A percentile compares a stretch with the other conserved stretches of the same genome.
phyloP scores from a whole-genome alignment of 2,888 invertebrate genomes.

The Alloplasta piceator region DNA sequence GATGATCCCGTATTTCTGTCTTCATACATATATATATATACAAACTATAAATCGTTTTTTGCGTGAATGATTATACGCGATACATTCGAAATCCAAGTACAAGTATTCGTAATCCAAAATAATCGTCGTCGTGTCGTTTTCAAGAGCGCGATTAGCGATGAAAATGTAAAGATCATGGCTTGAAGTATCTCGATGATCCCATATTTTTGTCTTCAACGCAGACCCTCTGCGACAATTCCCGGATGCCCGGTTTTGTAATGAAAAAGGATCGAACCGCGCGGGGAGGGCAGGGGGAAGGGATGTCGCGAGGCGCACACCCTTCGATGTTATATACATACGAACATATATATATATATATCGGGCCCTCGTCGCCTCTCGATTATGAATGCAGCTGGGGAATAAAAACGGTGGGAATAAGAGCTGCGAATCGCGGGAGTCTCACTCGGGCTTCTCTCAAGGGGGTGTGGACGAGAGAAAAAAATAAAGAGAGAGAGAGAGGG shows the following conservation, averaged over 20 bases:
- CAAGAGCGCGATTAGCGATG: neutral
- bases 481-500: neutral
- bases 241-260: conserved; percentile 47
- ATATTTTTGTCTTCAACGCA: conserved; percentile 11
- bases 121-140: too few species aligned
- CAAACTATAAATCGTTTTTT: neutral
- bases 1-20: conserved; percentile 14
- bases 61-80: neutral
- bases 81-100: too few species aligned
- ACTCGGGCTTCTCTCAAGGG: neutral
- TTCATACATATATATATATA: too few species aligned
- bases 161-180: neutral
- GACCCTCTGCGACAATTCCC: conserved; percentile 53
- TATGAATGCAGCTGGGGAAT: conserved; percentile 1
- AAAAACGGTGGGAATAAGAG: neutral
- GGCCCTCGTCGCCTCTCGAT: conserved; percentile 13
- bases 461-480: conserved; percentile 25
- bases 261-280: neutral
- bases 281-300: neutral
- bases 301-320: conserved; percentile 28
- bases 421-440: too few species aligned
- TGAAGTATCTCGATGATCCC: conserved; percentile 10
- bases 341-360: conserved; percentile 26
- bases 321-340: too few species aligned
- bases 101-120: too few species aligned